Evolutionary conservation across 2,113 vertebrate genomes (phyloP).

Genomic region (Festucalex cinctus): DNA sequence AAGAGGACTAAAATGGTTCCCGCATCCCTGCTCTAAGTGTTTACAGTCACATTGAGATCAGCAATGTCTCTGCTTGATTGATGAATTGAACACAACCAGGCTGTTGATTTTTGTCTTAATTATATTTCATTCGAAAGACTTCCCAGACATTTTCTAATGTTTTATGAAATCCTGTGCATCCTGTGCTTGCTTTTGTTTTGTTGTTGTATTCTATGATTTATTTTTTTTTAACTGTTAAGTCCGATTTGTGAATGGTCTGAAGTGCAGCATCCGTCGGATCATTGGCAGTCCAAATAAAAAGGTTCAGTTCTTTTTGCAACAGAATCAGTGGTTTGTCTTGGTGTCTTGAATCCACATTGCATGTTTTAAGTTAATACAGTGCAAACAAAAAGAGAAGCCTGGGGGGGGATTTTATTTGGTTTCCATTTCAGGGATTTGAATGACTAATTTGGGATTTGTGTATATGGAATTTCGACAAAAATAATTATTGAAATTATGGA

Average conservation of each 20-base stretch:
- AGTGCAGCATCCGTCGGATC: constrained; percentile 58
- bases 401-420: too few relatives aligned
- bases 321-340: constrained; percentile 42
- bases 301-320: constrained; percentile 68
- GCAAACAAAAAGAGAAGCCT: too few relatives aligned
- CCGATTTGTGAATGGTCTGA: constrained; percentile 67
- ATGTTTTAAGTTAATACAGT: too few relatives aligned
- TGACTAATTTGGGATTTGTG: too few relatives aligned
- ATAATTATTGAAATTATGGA: too few relatives aligned
- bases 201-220: constrained; percentile 55
- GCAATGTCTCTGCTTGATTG: constrained; percentile 52
- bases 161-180: constrained; percentile 68
- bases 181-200: constrained; percentile 65
- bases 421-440: too few relatives aligned
- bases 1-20: neutral
- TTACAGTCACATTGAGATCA: constrained; percentile 44
- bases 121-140: constrained; percentile 61
- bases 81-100: constrained; percentile 35
- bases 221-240: constrained; percentile 43
- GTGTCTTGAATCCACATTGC: constrained; percentile 1
- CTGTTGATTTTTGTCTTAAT: constrained; percentile 56
- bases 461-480: too few relatives aligned
- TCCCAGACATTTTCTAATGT: constrained; percentile 65
- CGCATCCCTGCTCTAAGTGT: constrained; percentile 40
- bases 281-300: constrained; percentile 70